Base-by-base conservation (phyloP, 1,140 invertebrate species). In the Bactericera cockerelli region DNA sequence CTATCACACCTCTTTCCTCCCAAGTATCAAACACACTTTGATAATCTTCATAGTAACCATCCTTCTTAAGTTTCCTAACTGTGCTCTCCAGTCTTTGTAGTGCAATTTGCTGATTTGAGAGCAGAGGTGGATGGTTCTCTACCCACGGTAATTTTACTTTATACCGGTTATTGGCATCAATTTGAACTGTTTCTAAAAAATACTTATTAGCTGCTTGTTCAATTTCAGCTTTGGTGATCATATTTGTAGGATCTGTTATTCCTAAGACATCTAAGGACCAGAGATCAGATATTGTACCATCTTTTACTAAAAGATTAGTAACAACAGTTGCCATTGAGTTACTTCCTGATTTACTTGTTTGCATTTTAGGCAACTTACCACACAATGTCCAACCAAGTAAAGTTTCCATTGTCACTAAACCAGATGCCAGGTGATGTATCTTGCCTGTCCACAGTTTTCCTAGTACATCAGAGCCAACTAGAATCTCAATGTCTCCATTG, bases 111-210 rank as follows among this genome's bases (percentile, higher is more conserved):
- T 49, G 11, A 24, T 55, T 59, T 2, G 33, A 39, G 11, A 6
- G 58, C 2, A 59, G 26, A 16, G 33, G 38, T 2, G 38, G 38
- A 24, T 53, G 58, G 21, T 59, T 39, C 26, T 53, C 16, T 49
- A 59, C 25, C 28, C 28, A 59, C 11, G 58, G 58, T 39, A 59
- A 42, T n/a, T 42, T 59, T 8, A 59, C n/a, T 53, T 59, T 19
- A 59, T 53, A 53, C 26, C 33, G 36, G 13, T 42, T 42, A 6
- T 59, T 39, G 21, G 4, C 26, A 6, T 59, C 14, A 24, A 59
- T 21, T 26, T 24, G 10, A 19, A 59, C 58, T 21, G 33, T 22
- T 2, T 53, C 58, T 22, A 59, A 19, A 25, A 59, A 59, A 54
- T 59, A 3, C 3, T 21, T 24, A 36, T 21, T 21, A 4, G 36